Evolutionary conservation across 2,113 vertebrate species (phyloP), one percentile per base, ranked within the genome.

Genomic region (Malaclemys terrapin): DNA sequence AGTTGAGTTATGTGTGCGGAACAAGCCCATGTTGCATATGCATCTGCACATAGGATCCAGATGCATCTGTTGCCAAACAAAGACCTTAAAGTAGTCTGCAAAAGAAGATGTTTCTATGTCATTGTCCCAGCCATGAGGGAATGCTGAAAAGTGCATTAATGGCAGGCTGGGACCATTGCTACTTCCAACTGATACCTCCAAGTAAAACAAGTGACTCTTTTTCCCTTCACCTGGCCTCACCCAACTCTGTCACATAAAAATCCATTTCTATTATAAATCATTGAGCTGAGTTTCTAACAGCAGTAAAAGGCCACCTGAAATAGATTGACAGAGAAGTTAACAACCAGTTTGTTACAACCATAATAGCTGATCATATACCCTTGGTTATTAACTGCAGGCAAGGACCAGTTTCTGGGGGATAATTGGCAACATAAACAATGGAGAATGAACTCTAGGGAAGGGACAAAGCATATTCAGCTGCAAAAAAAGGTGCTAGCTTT

Each of bases 341-440:
- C 89, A 96, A 85, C 88, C 81, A 82, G 92, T 96, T 97, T 84
- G 57, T 92, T 82, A 65, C 88, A 95, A 92, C 65, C 59, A 85
- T 96, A 93, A 84, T 78, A 25, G 79, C 72, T 90, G 93, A 97
- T 95, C 97, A 96, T 94, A 96, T 97, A 97, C 94, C 93, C 89
- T 93, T 93, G 93, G 91, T 97, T 97, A 97, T 97, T 98, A 98
- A 97, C 88, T 97, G 90, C 82, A 89, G 88, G 85, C 95, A 96
- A 96, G 93, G 86, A 96, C 95, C 94, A 90, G 92, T 94, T 94
- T 96, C 94, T 89, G 89, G 84, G 59, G 89, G 89, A 96, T 96
- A 95, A 96, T 52, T 94, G 90, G 87, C 95, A 94, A 88, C 87
- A 90, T 96, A 95, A 97, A 94, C 91, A 97, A 96, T 89, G 90